Conservation (phyloP, 2,113 vertebrate genomes). For the Aspidoscelis tigris region DNA sequence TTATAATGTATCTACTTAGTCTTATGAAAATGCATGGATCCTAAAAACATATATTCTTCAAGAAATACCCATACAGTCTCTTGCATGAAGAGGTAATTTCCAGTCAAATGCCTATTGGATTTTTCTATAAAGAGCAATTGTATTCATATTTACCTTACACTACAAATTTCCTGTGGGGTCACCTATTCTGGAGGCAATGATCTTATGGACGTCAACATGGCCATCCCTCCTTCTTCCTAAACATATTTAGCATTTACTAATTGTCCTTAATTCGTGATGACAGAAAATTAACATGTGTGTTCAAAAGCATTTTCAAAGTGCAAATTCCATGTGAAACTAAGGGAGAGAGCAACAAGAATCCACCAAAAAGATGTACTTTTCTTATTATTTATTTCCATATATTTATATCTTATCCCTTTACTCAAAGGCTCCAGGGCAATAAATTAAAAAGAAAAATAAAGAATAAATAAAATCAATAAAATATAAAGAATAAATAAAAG, state of each 20-base stretch:
- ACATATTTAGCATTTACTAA: background rate
- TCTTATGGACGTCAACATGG: background rate
- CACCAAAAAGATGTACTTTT: background rate
- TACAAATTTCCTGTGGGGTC: background rate
- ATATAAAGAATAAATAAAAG: too few relatives aligned
- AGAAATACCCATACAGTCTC: background rate
- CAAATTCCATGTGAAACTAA: background rate
- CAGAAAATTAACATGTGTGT: background rate
- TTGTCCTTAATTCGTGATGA: background rate
- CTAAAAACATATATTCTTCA: conserved; percentile 8
- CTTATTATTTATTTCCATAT: background rate
- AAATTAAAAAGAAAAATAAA: too few relatives aligned
- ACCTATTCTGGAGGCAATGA: background rate
- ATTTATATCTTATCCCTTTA: too few relatives aligned
- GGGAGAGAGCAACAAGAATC: background rate
- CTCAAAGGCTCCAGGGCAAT: too few relatives aligned
- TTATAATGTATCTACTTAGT: conserved; percentile 2
- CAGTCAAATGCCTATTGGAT: background rate
- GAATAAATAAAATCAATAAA: too few relatives aligned
- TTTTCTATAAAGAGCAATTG: background rate
- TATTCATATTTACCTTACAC: background rate
- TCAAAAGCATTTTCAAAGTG: background rate
- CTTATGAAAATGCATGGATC: conserved; percentile 2
- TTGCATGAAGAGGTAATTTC: background rate
- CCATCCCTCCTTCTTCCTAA: background rate